Conservation (phyloP, 2,113 vertebrate species). For the Euleptes europaea region DNA sequence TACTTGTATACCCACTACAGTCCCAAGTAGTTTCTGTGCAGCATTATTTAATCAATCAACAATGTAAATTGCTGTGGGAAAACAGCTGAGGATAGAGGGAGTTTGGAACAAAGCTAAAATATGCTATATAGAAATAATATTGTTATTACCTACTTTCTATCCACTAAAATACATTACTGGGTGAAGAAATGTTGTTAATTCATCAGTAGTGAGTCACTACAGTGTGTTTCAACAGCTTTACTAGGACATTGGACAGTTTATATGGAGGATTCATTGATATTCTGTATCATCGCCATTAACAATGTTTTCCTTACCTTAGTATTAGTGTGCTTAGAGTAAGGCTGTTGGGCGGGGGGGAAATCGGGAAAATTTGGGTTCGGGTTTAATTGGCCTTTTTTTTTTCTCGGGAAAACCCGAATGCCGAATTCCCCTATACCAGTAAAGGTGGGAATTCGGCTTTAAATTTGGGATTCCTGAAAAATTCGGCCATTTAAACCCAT, state of each 20-base stretch:
- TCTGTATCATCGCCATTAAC: background rate
- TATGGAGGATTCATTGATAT: background rate
- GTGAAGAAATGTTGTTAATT: conserved; percentile 18
- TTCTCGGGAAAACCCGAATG: too few species aligned
- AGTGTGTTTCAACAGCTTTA: background rate
- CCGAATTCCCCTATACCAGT: too few species aligned
- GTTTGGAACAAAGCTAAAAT: conserved; percentile 35
- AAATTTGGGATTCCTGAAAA: too few species aligned
- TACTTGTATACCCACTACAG: conserved; percentile 23
- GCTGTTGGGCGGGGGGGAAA: too few species aligned
- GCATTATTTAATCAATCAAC: conserved; percentile 55
- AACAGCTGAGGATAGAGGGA: conserved; percentile 18
- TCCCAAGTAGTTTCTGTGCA: conserved; percentile 63
- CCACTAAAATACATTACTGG: conserved; percentile 33
- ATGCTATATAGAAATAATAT: conserved; percentile 9
- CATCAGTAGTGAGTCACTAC: background rate
- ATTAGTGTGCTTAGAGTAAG: background rate
- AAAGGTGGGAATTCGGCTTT: too few species aligned
- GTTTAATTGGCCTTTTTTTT: too few species aligned
- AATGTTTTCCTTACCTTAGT: background rate
- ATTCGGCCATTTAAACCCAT: too few species aligned
- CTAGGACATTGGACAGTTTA: background rate
- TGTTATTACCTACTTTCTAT: conserved; percentile 19
- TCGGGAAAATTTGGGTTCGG: too few species aligned
- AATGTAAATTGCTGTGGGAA: conserved; percentile 43